Evolutionary conservation across 2,113 vertebrate species (phyloP).

Genomic region (Anser brachyrhynchus): DNA sequence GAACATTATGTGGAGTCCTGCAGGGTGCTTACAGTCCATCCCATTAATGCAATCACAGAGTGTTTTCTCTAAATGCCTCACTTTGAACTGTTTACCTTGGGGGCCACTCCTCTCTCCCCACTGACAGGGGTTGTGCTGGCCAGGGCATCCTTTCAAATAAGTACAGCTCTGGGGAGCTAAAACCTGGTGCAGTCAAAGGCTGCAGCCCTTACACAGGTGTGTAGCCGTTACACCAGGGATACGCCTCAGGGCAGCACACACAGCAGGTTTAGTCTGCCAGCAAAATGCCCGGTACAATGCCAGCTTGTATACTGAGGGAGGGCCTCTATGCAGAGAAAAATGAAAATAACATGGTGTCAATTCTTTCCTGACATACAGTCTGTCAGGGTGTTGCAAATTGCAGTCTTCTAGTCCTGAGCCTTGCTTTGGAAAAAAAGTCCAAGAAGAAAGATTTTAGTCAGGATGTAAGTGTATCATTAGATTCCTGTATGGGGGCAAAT

Average conservation of each 20-base stretch:
- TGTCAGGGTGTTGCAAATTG: neutral
- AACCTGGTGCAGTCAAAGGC: neutral
- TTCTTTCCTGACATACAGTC: neutral
- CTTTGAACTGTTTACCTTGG: neutral
- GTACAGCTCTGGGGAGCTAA: neutral
- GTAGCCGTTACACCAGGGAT: neutral
- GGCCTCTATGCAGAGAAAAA: neutral
- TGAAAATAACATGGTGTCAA: neutral
- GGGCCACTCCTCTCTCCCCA: neutral
- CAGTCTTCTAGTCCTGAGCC: neutral
- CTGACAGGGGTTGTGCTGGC: neutral
- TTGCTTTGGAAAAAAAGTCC: neutral
- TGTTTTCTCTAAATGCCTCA: neutral
- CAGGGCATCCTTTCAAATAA: neutral
- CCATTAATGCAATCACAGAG: neutral
- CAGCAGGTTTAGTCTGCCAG: neutral
- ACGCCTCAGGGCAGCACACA: neutral
- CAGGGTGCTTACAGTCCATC: slow-evolving; percentile 29
- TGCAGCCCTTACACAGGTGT: neutral
- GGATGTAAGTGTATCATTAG: neutral
- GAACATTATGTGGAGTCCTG: slow-evolving; percentile 46
- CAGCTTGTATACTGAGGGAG: neutral
- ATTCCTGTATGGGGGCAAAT: neutral
- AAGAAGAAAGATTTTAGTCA: rapidly evolving
- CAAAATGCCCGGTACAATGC: neutral